Evolutionary conservation across 2,888 invertebrate species (phyloP).

Genomic region (Hyalella azteca): DNA sequence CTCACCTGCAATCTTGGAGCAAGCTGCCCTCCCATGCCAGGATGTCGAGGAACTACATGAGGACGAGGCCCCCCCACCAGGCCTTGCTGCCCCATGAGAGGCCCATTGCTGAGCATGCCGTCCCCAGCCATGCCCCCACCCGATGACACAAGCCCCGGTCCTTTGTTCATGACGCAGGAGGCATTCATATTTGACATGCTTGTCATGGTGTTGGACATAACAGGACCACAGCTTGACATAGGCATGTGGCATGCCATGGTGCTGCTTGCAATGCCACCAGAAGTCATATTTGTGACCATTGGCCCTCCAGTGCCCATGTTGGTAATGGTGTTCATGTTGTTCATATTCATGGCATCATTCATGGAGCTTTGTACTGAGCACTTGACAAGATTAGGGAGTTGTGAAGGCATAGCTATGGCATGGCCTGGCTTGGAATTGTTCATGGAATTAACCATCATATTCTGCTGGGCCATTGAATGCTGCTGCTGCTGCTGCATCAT

Average conservation of each 20-base stretch:
- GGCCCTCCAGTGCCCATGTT: conserved; percentile 50
- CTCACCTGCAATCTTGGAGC: conserved; percentile 55
- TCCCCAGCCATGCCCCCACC: conserved; percentile 72
- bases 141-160: conserved; percentile 52
- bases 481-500: conserved; percentile 22
- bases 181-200: conserved; percentile 53
- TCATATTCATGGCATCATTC: conserved; percentile 50
- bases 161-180: conserved; percentile 50
- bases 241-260: conserved; percentile 52
- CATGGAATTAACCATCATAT: conserved; percentile 57
- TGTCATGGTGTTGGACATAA: conserved; percentile 52
- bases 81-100: conserved; percentile 29
- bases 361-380: conserved; percentile 18
- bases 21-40: conserved; percentile 43
- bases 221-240: conserved; percentile 45
- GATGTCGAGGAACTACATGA: conserved; percentile 1
- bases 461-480: conserved; percentile 49
- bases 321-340: conserved; percentile 49
- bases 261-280: conserved; percentile 33
- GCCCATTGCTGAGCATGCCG: conserved; percentile 28
- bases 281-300: conserved; percentile 52
- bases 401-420: conserved; percentile 62
- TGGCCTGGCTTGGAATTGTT: conserved; percentile 49
- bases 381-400: conserved; percentile 1
- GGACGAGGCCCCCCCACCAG: not conserved